Evolutionary conservation across 2,797 vertebrate species (phyloP), one percentile per base, ranked within the genome.

Genomic region (Mormyrops boulengeri): DNA sequence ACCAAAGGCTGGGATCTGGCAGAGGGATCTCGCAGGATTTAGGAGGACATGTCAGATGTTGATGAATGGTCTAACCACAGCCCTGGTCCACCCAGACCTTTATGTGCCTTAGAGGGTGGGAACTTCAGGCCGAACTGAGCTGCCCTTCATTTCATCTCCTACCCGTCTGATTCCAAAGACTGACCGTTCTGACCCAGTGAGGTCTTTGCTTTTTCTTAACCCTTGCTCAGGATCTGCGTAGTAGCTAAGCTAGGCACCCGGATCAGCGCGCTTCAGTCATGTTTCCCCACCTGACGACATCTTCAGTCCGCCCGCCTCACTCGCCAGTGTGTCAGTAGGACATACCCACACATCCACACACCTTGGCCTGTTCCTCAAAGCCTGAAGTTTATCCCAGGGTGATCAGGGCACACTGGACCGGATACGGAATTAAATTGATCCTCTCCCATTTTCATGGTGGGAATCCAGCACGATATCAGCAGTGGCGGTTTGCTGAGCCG

Each of bases 71-170:
- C 92, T 88, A 92, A 87, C 88, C 89, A 3, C 86, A 89, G 86
- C 86, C 38, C 88, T 89, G 91, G 94, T 94, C 95, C 95, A 94
- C 94, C 95, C 93, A 9, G 84, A 19, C 88, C 84, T 92, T 82
- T 82, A 90, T 94, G 93, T 95, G 80, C 94, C 93, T 88, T 94
- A 93, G 89, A 95, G 95, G 96, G 95, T 95, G 96, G 96, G 93
- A 95, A 94, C 93, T 85, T 49, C 88, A 66, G 69, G n/a, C 89
- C 73, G 88, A 11, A 52, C 49, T 86, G 85, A 82, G 93, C 92
- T 92, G 91, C 90, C 90, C 88, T 93, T 94, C 91, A 82, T 89
- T 66, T 88, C 19, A 8, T 60, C 55, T 88, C 90, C 90, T 90
- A 90, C 89, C 90, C 77, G 84, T 90, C 88, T 82, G 41, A 62